These are phyloP conservation scores for Drosophila repleta DNA, from an alignment of 1,140 invertebrate genomes.

Conservation along the genomic window DNA sequence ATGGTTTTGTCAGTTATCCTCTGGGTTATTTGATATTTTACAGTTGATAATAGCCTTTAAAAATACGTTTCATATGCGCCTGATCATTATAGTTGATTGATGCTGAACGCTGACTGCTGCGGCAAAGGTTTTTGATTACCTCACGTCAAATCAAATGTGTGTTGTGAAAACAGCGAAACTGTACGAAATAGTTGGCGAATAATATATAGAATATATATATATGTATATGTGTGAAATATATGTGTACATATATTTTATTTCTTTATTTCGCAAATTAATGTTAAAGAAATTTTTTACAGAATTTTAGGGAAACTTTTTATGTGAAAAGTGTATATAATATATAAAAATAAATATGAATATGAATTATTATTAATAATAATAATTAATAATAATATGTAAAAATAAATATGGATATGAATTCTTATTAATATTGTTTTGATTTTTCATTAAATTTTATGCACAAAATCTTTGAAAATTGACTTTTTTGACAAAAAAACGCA, in stretches of 20 bases:
- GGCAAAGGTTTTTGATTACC: conserved; percentile 58
- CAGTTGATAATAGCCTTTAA: conserved; percentile 70
- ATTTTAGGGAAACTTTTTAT: no score
- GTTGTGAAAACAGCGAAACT: conserved; percentile 29
- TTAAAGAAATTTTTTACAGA: no score
- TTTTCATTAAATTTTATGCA: no score
- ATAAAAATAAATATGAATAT: no score
- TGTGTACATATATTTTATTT: neutral
- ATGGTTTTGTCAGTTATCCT: conserved; percentile 79
- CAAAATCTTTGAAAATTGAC: no score
- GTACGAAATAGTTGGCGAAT: conserved; percentile 35
- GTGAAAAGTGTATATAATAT: no score
- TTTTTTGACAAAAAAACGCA: no score
- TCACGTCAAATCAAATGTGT: conserved; percentile 16
- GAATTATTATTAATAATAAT: no score
- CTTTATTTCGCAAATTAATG: neutral
- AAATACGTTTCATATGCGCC: conserved; percentile 65
- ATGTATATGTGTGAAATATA: neutral
- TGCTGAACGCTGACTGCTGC: conserved; percentile 33
- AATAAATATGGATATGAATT: no score
- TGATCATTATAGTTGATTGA: conserved; percentile 79
- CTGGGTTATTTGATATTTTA: conserved; percentile 77
- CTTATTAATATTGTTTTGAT: no score
- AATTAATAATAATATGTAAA: no score
- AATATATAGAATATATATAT: neutral